Percentiles rank a stretch among this genome's conserved stretches.
phyloP scores from a whole-genome alignment of 2,113 vertebrate species.

The Hypocryptadius cinnamomeus region DNA sequence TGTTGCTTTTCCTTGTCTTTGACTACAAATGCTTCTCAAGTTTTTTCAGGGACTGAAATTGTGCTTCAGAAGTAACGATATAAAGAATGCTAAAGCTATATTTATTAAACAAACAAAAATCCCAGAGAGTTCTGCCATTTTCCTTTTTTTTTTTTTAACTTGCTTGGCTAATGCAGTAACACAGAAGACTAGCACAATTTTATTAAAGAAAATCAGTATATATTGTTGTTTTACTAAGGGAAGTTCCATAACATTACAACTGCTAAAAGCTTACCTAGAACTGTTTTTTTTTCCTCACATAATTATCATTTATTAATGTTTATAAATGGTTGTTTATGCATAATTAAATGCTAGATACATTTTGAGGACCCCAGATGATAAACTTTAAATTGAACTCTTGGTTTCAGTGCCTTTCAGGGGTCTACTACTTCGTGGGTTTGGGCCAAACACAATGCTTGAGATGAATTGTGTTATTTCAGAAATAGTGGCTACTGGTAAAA shows the following conservation, averaged over 20 bases:
- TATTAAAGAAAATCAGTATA: neutral
- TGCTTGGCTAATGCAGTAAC: neutral
- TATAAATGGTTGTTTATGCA: neutral
- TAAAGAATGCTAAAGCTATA: neutral
- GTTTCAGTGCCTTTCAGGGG: neutral
- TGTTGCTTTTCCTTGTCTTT: neutral
- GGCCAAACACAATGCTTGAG: neutral
- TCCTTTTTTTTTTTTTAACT: neutral
- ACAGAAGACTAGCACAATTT: neutral
- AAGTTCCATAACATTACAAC: neutral
- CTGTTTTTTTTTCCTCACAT: neutral
- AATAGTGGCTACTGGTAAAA: neutral
- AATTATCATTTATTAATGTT: neutral
- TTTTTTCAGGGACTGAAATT: neutral
- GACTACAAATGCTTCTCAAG: neutral
- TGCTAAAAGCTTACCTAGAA: neutral
- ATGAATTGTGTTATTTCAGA: neutral
- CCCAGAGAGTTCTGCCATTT: neutral
- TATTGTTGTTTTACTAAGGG: neutral
- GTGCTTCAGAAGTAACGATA: neutral
- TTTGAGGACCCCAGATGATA: neutral
- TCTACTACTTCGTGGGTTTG: neutral
- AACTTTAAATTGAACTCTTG: neutral
- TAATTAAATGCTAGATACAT: neutral
- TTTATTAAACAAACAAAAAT: neutral